Base-by-base conservation (phyloP, 92 coral and sea anemone genomes). In the Pocillopora meandrina region DNA sequence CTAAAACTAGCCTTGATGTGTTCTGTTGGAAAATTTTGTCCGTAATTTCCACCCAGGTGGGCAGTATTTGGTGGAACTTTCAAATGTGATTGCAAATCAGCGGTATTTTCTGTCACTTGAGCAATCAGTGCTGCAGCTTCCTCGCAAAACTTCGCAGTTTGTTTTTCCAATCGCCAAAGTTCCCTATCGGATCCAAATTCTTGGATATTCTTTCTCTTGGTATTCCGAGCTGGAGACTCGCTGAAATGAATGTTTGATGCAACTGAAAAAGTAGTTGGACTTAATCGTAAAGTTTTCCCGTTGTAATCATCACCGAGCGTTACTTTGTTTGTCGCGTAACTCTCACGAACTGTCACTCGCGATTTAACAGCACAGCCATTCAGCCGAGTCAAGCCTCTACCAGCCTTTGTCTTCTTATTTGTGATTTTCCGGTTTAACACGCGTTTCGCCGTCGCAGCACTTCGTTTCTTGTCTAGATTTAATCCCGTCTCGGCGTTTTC, bases 101-200 rank as follows among this genome's bases (percentile, higher is more conserved):
- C 63, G 78, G 0, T 74, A 17, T 74, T 74, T 74, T 19, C 78
- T 20, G 20, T 56, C 36, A 74, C 70, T 34, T 91, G 71, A 18
- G 85, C 56, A 79, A 92, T 84, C 33, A 92, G 77, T 55, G 59
- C 76, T 1, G 82, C 92, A 12, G 90, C 95, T 63, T 92, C 92
- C 77, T 86, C 79, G 69, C 88, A 89, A 49, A 86, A 78, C 62
- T 84, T 88, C 0, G 81, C 66, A 10, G 94, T 83, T 42, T 89
- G 95, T 69, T 90, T 82, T 63, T 86, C 89, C 18, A 85, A 56
- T 20, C 61, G 80, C 72, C 75, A 62, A 47, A 82, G 71, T 8
- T 92, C 82, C 36, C 56, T 42, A 1, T 42, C 78, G 42, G 75
- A 49, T 70, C 58, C 64, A 23, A 74, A 21, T 33, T 74, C 78